Base-by-base conservation (phyloP, 2,888 invertebrate species). In the Stenoptilia bipunctidactyla region DNA sequence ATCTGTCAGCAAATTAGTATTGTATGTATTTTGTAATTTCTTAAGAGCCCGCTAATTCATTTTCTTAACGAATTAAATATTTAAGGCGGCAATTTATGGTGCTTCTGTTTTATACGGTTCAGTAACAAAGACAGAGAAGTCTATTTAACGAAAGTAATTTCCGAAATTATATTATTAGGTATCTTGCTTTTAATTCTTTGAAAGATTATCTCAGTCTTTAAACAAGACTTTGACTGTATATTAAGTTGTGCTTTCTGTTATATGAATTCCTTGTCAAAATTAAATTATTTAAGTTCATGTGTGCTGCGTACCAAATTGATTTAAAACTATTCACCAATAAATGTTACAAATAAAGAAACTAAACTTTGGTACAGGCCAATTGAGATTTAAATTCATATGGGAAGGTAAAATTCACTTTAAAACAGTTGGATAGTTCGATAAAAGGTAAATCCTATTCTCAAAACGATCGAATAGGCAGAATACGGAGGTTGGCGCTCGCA, bases 141-240 rank as follows among this genome's bases (percentile, higher is more conserved):
- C 68, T 67, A 68, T 71, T 74, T 66, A 56, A 58, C 51, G 61
- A 70, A 73, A 69, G 69, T 74, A 69, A 75, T 74, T 76, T 74
- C 65, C 63, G 58, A 66, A 77, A 73, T 77, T 70, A 73, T 71
- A 69, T 72, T 71, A 69, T 75, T 73, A 73, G n/a, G n/a, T n/a
- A n/a, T 66, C 69, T 66, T 65, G 68, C 66, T 64, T 68, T 73
- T 66, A 64, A 66, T 74, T 76, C 66, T 68, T 68, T 56, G 67
- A 63, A 79, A 69, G 71, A 79, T 80, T 75, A 77, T 77, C 69
- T 71, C 63, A 63, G 66, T 67, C 63, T 66, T 72, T 74, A 73
- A 75, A 72, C 66, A 71, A 71, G 68, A 66, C 57, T 66, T 73
- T 75, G 71, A 75, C 74, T 74, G 62, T 61, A 69, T 72, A 69